Percentiles rank a stretch among this genome's conserved stretches.
Conservation (phyloP, 2,888 invertebrate genomes). For the Deroplatys truncata region DNA sequence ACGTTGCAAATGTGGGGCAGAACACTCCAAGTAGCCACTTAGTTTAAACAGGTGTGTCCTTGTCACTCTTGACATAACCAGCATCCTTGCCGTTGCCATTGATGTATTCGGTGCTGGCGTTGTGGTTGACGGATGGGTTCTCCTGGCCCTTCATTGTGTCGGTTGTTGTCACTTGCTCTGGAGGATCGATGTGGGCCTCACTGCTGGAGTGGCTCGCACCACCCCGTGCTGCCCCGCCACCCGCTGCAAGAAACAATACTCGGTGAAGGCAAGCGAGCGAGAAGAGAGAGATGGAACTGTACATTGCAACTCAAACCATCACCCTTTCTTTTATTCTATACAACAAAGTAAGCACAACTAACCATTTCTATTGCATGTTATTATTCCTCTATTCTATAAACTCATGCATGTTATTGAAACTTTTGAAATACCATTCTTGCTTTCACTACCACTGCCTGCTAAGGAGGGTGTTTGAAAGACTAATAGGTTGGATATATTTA, state of each 20-base stretch:
- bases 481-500: neutral
- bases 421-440: neutral
- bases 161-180: neutral
- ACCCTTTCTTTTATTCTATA: neutral
- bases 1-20: neutral
- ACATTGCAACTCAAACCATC: neutral
- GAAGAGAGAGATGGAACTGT: neutral
- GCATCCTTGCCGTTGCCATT: slow-evolving; percentile 54
- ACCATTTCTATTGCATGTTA: neutral
- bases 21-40: neutral
- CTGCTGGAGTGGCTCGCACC: slow-evolving; percentile 28
- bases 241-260: slow-evolving; percentile 29
- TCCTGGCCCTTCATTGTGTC: slow-evolving; percentile 31
- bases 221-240: slow-evolving; percentile 18
- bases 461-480: neutral
- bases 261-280: slow-evolving; percentile 24
- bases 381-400: neutral
- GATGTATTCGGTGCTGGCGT: slow-evolving; percentile 56
- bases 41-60: slow-evolving; percentile 56
- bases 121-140: slow-evolving; percentile 47
- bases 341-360: neutral
- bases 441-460: neutral
- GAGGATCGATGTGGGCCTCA: slow-evolving; percentile 30
- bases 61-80: slow-evolving; percentile 48
- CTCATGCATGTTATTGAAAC: neutral